These are phyloP conservation scores for Epistrophella euchroma DNA, from an alignment of 2,888 invertebrate species.

Conservation along the genomic window DNA sequence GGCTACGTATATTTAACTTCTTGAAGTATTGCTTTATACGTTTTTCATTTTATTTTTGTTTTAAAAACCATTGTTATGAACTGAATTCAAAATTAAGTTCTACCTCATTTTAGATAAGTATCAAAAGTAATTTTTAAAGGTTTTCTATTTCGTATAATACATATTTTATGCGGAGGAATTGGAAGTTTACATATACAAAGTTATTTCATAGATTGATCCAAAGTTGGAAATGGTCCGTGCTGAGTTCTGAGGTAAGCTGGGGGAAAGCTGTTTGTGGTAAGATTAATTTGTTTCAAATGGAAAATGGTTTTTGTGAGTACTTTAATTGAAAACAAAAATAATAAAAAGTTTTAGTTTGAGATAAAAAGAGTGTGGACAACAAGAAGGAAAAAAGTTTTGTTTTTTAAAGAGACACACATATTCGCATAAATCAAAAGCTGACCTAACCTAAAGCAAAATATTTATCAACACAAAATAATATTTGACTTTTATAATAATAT, in stretches of 20 bases:
- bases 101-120: slow-evolving; percentile 61
- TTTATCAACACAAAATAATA: too few relatives aligned
- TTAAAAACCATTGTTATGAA: not conserved
- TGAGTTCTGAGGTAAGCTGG: not conserved
- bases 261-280: not conserved
- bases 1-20: slow-evolving; percentile 2
- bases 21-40: not conserved
- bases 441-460: too few relatives aligned
- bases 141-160: not conserved
- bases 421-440: too few relatives aligned
- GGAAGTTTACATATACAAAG: not conserved
- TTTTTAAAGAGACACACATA: too few relatives aligned
- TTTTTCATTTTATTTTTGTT: slow-evolving; percentile 12
- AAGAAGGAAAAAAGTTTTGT: too few relatives aligned
- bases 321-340: too few relatives aligned
- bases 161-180: not conserved
- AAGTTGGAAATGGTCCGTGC: not conserved
- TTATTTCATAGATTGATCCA: not conserved
- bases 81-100: slow-evolving; percentile 47
- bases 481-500: too few relatives aligned
- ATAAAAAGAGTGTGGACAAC: too few relatives aligned
- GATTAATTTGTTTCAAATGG: slow-evolving; percentile 23
- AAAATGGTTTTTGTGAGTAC: not conserved
- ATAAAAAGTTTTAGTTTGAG: too few relatives aligned
- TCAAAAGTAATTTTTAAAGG: slow-evolving; percentile 40